Evolutionary conservation across 2,113 vertebrate genomes (phyloP).

Genomic region (Morone chrysops): DNA sequence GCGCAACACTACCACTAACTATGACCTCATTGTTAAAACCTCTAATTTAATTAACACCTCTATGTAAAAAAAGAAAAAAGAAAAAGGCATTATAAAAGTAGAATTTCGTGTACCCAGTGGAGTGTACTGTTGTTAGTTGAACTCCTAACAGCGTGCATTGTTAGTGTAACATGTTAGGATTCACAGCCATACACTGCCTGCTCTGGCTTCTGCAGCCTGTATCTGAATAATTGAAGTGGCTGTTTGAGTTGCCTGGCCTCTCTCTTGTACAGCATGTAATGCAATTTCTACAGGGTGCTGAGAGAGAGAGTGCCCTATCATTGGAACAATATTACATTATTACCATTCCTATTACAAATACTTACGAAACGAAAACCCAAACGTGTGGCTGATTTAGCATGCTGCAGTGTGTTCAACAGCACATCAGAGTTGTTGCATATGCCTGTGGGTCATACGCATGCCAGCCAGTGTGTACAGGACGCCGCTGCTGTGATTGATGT

Average conservation of each 20-base stretch:
- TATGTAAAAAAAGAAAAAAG: too few relatives aligned
- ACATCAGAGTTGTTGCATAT: background rate
- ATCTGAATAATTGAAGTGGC: conserved; percentile 80
- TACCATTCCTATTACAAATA: background rate
- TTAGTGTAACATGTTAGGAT: conserved; percentile 19
- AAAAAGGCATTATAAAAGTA: background rate
- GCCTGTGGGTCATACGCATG: background rate
- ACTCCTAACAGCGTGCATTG: background rate
- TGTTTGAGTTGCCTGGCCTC: conserved; percentile 71
- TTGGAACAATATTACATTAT: background rate
- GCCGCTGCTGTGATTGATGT: conserved; percentile 14
- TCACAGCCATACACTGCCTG: conserved; percentile 5
- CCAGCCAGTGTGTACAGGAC: background rate
- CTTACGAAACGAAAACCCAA: background rate
- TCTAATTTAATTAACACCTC: background rate
- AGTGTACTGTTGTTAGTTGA: background rate
- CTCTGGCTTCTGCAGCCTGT: conserved; percentile 49
- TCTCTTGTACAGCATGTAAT: conserved; percentile 53
- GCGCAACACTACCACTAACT: background rate
- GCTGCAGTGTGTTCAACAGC: background rate
- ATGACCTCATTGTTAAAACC: background rate
- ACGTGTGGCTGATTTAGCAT: background rate
- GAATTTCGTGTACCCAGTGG: too few relatives aligned
- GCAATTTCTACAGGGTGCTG: conserved; percentile 55
- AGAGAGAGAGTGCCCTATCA: conserved; percentile 8